Percentiles rank a stretch among this genome's conserved stretches.
Evolutionary conservation across 2,888 invertebrate genomes (phyloP).

Genomic region (Zygogramma bicolorata): DNA sequence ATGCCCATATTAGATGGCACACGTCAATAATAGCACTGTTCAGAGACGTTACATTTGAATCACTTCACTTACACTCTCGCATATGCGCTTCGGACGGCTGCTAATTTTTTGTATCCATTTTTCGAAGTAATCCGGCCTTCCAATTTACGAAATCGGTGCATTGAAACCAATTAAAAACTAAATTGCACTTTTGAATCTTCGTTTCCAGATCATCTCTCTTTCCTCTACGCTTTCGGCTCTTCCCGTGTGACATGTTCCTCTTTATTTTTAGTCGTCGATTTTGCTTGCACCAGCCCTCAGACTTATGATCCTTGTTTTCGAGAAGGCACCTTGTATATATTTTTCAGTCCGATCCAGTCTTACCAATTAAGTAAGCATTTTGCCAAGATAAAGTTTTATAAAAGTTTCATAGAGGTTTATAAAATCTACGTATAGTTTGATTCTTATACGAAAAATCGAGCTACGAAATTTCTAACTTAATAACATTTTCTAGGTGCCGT

Average conservation of each 20-base stretch:
- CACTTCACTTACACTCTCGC: slow-evolving; percentile 59
- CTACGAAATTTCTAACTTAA: slow-evolving; percentile 59
- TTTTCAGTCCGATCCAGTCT: slow-evolving; percentile 67
- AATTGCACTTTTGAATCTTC: slow-evolving; percentile 57
- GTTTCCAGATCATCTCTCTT: slow-evolving; percentile 47
- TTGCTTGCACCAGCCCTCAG: slow-evolving; percentile 65
- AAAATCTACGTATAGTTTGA: slow-evolving; percentile 65
- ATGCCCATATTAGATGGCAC: slow-evolving; percentile 59
- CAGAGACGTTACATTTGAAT: slow-evolving; percentile 50
- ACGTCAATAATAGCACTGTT: slow-evolving; percentile 56
- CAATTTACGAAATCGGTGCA: slow-evolving; percentile 41
- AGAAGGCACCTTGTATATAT: slow-evolving; percentile 65
- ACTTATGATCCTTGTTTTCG: slow-evolving; percentile 61
- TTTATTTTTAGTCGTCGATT: slow-evolving; percentile 30
- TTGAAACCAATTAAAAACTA: slow-evolving; percentile 50
- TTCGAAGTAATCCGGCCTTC: slow-evolving; percentile 57
- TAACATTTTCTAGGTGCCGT: slow-evolving; percentile 65
- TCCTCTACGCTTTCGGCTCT: slow-evolving; percentile 20
- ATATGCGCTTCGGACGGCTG: slow-evolving; percentile 61
- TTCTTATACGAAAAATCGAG: slow-evolving; percentile 58
- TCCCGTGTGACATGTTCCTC: slow-evolving; percentile 16
- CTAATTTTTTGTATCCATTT: slow-evolving; percentile 54
- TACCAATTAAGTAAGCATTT: slow-evolving; percentile 66
- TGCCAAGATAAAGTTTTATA: slow-evolving; percentile 62
- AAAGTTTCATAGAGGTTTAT: slow-evolving; percentile 61